Evolutionary conservation across 2,113 vertebrate genomes (phyloP).

Genomic region (Ailuropoda melanoleuca): DNA sequence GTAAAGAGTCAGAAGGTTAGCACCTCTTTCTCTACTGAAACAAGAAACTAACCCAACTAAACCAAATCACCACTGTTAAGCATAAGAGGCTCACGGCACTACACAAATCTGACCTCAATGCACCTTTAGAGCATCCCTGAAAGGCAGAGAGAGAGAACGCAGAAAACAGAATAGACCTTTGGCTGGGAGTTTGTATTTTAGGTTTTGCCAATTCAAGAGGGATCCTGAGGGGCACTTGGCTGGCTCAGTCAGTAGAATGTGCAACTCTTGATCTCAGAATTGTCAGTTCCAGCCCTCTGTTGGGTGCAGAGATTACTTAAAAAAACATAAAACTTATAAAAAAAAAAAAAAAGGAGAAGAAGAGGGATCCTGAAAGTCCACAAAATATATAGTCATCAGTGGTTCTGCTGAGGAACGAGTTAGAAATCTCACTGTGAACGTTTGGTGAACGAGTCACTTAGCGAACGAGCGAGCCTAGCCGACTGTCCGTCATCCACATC

Average conservation of each 20-base stretch:
- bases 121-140: not conserved
- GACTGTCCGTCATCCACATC: not conserved
- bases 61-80: not conserved
- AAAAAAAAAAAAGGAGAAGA: not conserved
- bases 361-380: not conserved
- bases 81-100: not conserved
- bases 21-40: constrained; percentile 43
- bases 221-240: not conserved
- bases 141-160: not conserved
- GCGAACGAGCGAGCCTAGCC: not conserved
- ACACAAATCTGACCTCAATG: not conserved
- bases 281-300: not conserved
- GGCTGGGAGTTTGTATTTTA: not conserved
- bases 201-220: not conserved
- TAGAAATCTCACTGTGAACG: not conserved
- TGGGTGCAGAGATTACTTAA: not conserved
- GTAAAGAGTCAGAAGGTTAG: constrained; percentile 62
- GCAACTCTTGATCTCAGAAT: not conserved
- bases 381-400: not conserved
- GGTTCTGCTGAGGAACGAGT: not conserved
- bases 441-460: not conserved
- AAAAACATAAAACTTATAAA: not conserved
- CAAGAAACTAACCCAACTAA: constrained; percentile 14
- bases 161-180: not conserved
- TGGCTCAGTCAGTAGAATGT: not conserved